Evolutionary conservation across 2,888 invertebrate genomes (phyloP).

Genomic region (Acanthosepion pharaonis): DNA sequence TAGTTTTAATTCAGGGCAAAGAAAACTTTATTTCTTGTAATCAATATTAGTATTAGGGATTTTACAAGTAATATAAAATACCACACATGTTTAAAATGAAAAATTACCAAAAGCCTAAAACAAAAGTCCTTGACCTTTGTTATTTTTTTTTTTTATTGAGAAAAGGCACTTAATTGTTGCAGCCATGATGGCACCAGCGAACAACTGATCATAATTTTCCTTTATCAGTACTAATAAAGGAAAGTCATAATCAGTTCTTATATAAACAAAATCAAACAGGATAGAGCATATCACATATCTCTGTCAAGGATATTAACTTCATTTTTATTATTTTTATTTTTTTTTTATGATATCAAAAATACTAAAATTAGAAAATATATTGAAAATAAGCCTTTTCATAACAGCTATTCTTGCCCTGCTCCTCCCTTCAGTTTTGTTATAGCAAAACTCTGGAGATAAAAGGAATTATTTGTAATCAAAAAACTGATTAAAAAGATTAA

Average conservation of each 20-base stretch:
- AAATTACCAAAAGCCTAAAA: neutral
- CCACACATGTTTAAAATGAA: too few relatives aligned
- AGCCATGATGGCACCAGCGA: neutral
- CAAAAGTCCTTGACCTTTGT: neutral
- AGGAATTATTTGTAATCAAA: neutral
- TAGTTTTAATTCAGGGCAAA: too few relatives aligned
- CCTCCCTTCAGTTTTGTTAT: neutral
- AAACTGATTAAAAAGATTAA: neutral
- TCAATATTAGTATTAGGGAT: too few relatives aligned
- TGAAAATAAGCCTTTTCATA: neutral
- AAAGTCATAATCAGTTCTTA: neutral
- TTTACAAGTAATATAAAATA: too few relatives aligned
- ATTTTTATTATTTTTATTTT: too few relatives aligned
- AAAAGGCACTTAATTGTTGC: neutral
- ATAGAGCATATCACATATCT: neutral
- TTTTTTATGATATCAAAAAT: neutral
- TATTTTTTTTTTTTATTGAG: neutral
- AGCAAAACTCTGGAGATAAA: neutral
- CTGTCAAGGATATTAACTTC: neutral
- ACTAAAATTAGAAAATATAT: neutral
- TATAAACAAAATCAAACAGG: neutral
- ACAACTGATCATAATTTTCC: neutral
- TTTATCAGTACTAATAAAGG: too few relatives aligned
- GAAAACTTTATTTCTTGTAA: too few relatives aligned
- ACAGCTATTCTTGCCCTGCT: neutral